Evolutionary conservation across 2,888 invertebrate species (phyloP), one percentile per base, ranked within the genome.

Genomic region (Caenorhabditis angaria): DNA sequence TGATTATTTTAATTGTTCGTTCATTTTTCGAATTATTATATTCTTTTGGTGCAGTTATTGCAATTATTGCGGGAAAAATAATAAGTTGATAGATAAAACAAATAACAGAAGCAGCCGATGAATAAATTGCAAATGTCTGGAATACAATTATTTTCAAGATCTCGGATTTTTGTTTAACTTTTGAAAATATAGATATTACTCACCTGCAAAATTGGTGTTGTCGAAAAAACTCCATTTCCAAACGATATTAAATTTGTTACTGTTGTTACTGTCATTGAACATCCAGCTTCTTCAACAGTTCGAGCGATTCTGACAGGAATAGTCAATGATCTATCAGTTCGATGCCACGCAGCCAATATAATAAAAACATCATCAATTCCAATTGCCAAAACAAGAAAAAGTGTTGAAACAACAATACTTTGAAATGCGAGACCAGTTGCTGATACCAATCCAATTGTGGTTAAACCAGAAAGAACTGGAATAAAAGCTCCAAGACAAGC

Each of bases 261-360:
- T 0, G 82, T 78, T n/a, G 82, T 82, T 3, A 82, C 80, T 18
- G 81, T 82, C 81, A 82, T 82, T 8, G 81, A 81, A 54, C 81
- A 81, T n/a, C 81, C 81, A 0, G 82, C 78, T 54, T 77, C 80
- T 61, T 73, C 73, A n/a, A 80, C 58, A 12, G 64, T 80, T 29
- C 73, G 41, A 4, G 77, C 82, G 1, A 78, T 57, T 58, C 82
- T 53, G 24, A 70, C 62, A n/a, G 78, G 70, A 20, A 77, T 68
- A 6, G 66, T 69, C 54, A 74, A 47, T 18, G 51, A 57, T 10
- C 63, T 62, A 32, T 81, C 81, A 20, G 77, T 72, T 51, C 82
- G 62, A 57, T 81, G 78, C 82, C 82, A 82, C 0, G 80, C 77
- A 0, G 82, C 73, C 20, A 82, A 53, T 65, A 82, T 82, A 28